Base-by-base conservation (phyloP, 1,140 invertebrate species). In the Chironomus striatipennis region DNA sequence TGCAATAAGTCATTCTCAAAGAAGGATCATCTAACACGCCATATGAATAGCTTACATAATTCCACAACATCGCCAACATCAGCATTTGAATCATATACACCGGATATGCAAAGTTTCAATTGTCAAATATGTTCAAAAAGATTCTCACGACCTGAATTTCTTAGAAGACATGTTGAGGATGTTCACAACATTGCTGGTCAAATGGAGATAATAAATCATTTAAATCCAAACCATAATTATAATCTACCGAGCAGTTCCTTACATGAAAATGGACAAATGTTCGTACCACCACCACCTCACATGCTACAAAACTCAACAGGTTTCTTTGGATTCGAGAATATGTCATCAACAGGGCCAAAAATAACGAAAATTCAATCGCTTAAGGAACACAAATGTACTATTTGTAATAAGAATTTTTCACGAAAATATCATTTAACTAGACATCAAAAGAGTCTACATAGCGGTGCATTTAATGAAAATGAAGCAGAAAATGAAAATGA, bases 141-240 rank as follows among this genome's bases (percentile, higher is more conserved):
- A 7, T 70, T 70, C 18, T 70, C 65, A 20, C 17, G 65, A 1
- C 17, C 17, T n/a, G 65, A 70, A 20, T 70, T 70, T 12, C 17
- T 70, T 6, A 0, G 65, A 18, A 18, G 65, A 6, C 65, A 70
- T 70, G 9, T 70, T 1, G 65, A 70, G 9, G 65, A 70, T 21
- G 65, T 21, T 1, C 65, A 70, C 7, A 57, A n/a, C n/a, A 12
- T n/a, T 57, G 47, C 47, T 1, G 47, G 47, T n/a, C 47, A 57
- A 57, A 57, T 57, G 47, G 47, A 57, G n/a, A 57, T 57, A n/a
- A 15, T 20, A 3, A 70, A 70, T 70, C 65, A 70, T 70, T 20
- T 21, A 21, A 70, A 70, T 70, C 65, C 65, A 18, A 70, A 70
- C 6, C n/a, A 70, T 70, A 18, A 17, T 17, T 20, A 70, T 20